These are phyloP conservation scores for Pedionomus torquatus DNA, from an alignment of 2,113 vertebrate genomes.

Conservation along the genomic window DNA sequence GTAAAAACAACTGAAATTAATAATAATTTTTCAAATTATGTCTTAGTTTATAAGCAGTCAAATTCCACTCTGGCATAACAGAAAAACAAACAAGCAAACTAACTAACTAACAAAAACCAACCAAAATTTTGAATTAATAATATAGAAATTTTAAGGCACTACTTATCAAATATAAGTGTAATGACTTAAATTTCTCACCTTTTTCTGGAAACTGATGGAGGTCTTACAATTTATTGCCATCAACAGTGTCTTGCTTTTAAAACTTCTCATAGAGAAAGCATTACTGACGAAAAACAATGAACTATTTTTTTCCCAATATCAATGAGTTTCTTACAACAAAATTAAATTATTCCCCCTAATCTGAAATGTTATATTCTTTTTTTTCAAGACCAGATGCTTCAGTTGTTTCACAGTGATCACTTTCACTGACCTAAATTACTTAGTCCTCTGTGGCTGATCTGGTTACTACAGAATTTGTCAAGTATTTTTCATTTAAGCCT, in stretches of 20 bases:
- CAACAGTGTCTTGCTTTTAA: neutral
- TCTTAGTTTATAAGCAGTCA: neutral
- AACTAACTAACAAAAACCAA: no score
- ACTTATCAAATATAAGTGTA: neutral
- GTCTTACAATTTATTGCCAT: neutral
- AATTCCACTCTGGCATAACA: neutral
- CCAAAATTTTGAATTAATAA: neutral
- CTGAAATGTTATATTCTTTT: rapidly evolving
- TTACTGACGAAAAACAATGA: neutral
- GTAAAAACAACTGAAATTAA: neutral
- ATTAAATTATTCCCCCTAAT: neutral
- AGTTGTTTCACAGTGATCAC: neutral
- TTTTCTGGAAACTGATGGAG: neutral
- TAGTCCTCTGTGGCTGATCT: neutral
- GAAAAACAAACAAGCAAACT: neutral
- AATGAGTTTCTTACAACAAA: neutral
- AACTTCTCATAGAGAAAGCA: neutral
- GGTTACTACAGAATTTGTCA: neutral
- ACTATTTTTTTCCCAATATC: neutral
- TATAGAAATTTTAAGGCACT: neutral
- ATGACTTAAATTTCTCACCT: neutral
- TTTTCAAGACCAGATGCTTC: neutral
- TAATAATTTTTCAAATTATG: neutral
- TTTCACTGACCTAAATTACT: neutral
- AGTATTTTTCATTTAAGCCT: neutral